Conservation (phyloP, 2,797 vertebrate species). For the Oryzias sinensis region DNA sequence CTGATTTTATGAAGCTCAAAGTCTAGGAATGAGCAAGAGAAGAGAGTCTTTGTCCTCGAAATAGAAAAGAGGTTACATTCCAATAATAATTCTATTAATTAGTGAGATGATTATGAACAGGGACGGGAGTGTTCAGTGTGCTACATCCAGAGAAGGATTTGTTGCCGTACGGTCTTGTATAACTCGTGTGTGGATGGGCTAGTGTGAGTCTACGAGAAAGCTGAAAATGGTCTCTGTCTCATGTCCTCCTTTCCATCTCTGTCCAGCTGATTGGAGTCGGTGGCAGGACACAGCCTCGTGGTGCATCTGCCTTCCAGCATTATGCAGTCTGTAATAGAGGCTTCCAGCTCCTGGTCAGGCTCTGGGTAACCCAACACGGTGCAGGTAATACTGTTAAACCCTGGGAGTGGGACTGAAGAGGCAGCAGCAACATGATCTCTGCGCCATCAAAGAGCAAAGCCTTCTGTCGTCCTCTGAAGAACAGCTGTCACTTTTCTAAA, state of each 20-base stretch:
- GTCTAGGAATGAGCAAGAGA: conserved; percentile 8
- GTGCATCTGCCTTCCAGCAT: conserved; percentile 50
- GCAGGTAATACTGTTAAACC: conserved; percentile 26
- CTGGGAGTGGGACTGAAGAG: conserved; percentile 13
- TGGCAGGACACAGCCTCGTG: conserved; percentile 51
- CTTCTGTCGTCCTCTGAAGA: neutral
- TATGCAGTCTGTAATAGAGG: conserved; percentile 67
- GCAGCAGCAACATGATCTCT: conserved; percentile 12
- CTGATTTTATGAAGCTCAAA: conserved; percentile 28
- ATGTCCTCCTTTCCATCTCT: conserved; percentile 39
- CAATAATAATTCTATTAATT: conserved; percentile 80
- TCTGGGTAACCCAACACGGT: conserved; percentile 42
- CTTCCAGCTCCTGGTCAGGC: conserved; percentile 39
- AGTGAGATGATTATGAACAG: conserved; percentile 67
- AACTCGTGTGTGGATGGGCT: conserved; percentile 8
- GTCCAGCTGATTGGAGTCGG: conserved; percentile 36
- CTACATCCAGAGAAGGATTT: conserved; percentile 60
- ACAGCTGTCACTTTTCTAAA: neutral
- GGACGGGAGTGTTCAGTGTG: conserved; percentile 67
- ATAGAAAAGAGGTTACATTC: conserved; percentile 82
- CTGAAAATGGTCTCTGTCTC: conserved; percentile 8
- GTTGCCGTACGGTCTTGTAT: conserved; percentile 24
- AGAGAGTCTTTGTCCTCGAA: conserved; percentile 57
- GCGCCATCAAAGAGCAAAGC: conserved; percentile 3
- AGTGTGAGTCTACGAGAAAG: too few relatives aligned